These are phyloP conservation scores for Drosophila nebulosa DNA, from an alignment of 1,140 invertebrate genomes.

Conservation along the genomic window DNA sequence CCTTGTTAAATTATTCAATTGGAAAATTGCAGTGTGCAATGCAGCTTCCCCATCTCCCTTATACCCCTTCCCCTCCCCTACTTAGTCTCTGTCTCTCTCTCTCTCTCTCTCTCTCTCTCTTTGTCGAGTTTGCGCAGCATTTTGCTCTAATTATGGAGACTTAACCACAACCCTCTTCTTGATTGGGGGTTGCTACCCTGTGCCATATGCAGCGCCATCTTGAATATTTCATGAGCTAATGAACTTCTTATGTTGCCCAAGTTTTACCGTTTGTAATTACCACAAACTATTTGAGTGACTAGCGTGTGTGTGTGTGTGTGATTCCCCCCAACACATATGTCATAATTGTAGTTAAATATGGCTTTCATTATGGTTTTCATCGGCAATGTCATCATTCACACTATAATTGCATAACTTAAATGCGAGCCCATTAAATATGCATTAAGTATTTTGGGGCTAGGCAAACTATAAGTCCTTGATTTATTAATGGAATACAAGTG, in stretches of 20 bases:
- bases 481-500: slow-evolving; percentile 1
- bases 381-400: slow-evolving; percentile 76
- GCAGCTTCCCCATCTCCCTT: not conserved
- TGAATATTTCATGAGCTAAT: slow-evolving; percentile 80
- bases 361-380: slow-evolving; percentile 75
- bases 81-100: not conserved
- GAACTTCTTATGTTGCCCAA: slow-evolving; percentile 68
- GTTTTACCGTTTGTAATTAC: slow-evolving; percentile 37
- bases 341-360: slow-evolving; percentile 63
- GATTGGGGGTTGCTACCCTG: slow-evolving; percentile 41
- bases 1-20: slow-evolving; percentile 48
- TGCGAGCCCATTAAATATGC: slow-evolving; percentile 58
- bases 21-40: slow-evolving; percentile 50
- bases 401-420: slow-evolving; percentile 51
- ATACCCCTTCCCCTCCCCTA: not conserved
- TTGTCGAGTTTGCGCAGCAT: slow-evolving; percentile 65
- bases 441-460: slow-evolving; percentile 42
- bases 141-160: slow-evolving; percentile 62
- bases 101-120: not conserved
- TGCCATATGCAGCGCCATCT: slow-evolving; percentile 58
- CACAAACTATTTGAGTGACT: slow-evolving; percentile 22
- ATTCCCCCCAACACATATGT: slow-evolving; percentile 39
- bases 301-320: slow-evolving; percentile 8
- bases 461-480: not conserved
- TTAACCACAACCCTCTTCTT: slow-evolving; percentile 9